Conservation (phyloP, 2,797 vertebrate genomes). For the Sylvia borin region DNA sequence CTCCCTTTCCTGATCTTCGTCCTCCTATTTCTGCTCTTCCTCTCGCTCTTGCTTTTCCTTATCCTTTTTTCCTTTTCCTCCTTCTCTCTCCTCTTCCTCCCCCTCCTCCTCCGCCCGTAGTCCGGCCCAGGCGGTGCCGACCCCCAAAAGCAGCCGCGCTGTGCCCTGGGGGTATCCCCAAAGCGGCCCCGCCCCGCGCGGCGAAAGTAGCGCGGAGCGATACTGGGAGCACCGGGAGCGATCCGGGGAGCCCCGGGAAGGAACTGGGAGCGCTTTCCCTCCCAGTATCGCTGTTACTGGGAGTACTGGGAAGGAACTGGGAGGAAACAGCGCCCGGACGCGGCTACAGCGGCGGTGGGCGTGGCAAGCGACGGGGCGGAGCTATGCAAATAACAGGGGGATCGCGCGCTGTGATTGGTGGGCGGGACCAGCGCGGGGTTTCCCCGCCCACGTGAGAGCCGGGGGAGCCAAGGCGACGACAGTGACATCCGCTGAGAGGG, state of each 20-base stretch:
- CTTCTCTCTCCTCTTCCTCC: background rate
- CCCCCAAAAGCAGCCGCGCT: background rate
- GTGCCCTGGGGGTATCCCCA: background rate
- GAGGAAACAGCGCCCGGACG: background rate
- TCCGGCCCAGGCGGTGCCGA: background rate
- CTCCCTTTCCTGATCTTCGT: background rate
- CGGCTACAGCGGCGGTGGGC: background rate
- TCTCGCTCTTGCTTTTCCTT: too few relatives aligned
- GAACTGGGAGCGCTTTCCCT: background rate
- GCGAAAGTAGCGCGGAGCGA: background rate
- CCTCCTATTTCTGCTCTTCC: background rate
- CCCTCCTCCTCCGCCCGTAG: background rate
- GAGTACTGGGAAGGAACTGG: background rate
- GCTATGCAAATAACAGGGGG: background rate
- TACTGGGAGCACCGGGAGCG: background rate
- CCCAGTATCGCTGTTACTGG: background rate
- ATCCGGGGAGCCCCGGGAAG: background rate
- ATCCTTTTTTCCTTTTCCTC: background rate
- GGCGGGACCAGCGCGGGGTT: fast-evolving
- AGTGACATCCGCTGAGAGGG: background rate
- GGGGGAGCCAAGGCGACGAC: background rate
- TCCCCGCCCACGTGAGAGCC: background rate
- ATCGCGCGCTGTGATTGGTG: background rate
- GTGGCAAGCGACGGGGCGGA: fast-evolving
- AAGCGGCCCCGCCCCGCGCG: background rate